Base-by-base conservation (phyloP, 2,888 invertebrate species). In the Ornithoptera priamus region DNA sequence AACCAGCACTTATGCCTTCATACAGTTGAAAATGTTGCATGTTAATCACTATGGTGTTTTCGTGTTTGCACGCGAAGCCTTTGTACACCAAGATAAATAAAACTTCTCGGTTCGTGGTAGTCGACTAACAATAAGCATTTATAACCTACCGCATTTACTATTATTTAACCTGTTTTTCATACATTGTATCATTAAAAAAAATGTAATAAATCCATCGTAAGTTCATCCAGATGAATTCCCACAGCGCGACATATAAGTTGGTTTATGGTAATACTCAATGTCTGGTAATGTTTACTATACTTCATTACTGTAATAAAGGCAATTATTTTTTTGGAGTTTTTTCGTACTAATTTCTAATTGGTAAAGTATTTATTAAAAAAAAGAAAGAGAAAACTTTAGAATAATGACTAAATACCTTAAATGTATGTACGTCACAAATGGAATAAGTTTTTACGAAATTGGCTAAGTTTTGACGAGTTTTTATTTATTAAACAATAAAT, bases 51-150 rank as follows among this genome's bases (percentile, higher is more conserved):
- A 61, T 24, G 39, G 62, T 24, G 68, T 70, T 71, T 68, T 70
- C 72, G 59, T 72, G 73, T 67, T 65, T 46, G 60, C 73, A 74
- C 72, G 73, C 73, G 39, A 74, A 30, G 22, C 62, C 63, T n/a
- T 22, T 53, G 36, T 67, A 59, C 60, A 64, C 61, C 71, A 67
- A 69, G 69, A 66, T 69, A 67, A 69, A 69, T 69, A 62, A 64
- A 60, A 69, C n/a, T 4, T 60, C 42, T 20, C 63, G 69, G 67
- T 62, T 67, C 59, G 68, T 68, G 53, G 67, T 59, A 20, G 58
- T 17, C 22, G n/a, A 59, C 30, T n/a, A 63, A 50, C 59, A 66
- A 66, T 66, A 66, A 67, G 6, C 5, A 30, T 24, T 70, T 64
- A n/a, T 58, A 36, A 50, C 36, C 15, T 59, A 50, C 64, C 36